phyloP scores from a whole-genome alignment of 2,797 vertebrate genomes.

The Tamandua tetradactyla region DNA sequence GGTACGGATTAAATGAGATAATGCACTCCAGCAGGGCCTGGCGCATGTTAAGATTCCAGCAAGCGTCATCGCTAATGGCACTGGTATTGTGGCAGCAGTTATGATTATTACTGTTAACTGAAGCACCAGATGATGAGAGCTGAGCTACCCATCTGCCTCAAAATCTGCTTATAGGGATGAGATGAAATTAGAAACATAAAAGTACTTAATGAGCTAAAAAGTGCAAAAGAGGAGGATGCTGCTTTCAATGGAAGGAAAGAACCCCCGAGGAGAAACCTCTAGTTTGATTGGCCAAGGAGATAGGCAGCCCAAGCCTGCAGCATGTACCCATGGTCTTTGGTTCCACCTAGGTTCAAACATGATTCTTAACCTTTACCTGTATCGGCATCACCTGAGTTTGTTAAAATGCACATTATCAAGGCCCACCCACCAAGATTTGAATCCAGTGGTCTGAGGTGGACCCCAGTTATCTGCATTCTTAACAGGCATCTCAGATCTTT shows the following conservation, averaged over 20 bases:
- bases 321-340: rapidly evolving
- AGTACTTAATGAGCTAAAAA: background rate
- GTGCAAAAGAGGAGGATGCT: background rate
- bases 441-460: background rate
- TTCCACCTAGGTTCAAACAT: background rate
- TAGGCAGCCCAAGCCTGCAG: background rate
- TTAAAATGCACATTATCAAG: background rate
- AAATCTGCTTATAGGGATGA: background rate
- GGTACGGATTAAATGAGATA: background rate
- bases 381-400: background rate
- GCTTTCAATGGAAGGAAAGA: background rate
- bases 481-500: background rate
- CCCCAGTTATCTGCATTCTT: background rate
- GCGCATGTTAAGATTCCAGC: background rate
- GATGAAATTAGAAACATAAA: background rate
- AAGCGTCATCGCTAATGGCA: background rate
- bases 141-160: background rate
- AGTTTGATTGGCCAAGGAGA: background rate
- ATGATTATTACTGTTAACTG: background rate
- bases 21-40: rapidly evolving
- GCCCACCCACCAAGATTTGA: background rate
- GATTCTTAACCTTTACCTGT: background rate
- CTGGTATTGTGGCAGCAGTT: background rate
- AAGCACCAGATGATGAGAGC: background rate
- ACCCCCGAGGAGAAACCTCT: background rate